Evolutionary conservation across 2,888 invertebrate species (phyloP).

Genomic region (Melanchra persicariae): DNA sequence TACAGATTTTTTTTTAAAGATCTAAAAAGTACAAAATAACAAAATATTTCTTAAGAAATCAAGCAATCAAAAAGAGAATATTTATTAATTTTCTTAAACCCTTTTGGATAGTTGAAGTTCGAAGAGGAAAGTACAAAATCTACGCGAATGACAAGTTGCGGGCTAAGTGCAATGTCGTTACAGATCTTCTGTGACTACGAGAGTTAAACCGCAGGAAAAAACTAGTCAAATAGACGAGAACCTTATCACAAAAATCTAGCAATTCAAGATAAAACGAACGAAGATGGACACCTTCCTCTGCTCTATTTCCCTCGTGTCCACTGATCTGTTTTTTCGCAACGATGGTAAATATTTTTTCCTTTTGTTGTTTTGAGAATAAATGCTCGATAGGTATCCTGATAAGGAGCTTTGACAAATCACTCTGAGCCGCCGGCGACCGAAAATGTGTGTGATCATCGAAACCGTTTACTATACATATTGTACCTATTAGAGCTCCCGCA

Average conservation of each 20-base stretch:
- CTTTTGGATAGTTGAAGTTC: too few relatives aligned
- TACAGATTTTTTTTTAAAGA: too few relatives aligned
- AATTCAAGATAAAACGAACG: slow-evolving; percentile 46
- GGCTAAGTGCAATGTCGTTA: too few relatives aligned
- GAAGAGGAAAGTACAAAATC: too few relatives aligned
- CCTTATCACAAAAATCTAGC: slow-evolving; percentile 31
- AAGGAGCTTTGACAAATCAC: slow-evolving; percentile 62
- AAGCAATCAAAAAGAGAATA: too few relatives aligned
- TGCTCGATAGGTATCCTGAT: slow-evolving; percentile 59
- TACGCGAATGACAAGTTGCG: too few relatives aligned
- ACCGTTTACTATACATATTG: slow-evolving; percentile 29
- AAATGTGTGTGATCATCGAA: slow-evolving; percentile 46
- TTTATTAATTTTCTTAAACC: too few relatives aligned
- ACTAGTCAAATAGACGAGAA: background rate
- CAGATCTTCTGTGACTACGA: background rate
- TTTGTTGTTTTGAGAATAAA: slow-evolving; percentile 61
- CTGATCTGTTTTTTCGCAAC: slow-evolving; percentile 60
- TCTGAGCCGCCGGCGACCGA: slow-evolving; percentile 34
- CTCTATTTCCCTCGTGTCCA: slow-evolving; percentile 57
- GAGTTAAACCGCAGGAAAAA: background rate
- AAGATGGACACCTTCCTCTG: slow-evolving; percentile 54
- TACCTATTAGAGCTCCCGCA: background rate
- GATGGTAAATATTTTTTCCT: slow-evolving; percentile 47
- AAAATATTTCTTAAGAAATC: too few relatives aligned
- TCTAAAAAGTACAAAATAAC: too few relatives aligned